phyloP scores from a whole-genome alignment of 64 coral and sea anemone genomes.

The Acropora yongei region DNA sequence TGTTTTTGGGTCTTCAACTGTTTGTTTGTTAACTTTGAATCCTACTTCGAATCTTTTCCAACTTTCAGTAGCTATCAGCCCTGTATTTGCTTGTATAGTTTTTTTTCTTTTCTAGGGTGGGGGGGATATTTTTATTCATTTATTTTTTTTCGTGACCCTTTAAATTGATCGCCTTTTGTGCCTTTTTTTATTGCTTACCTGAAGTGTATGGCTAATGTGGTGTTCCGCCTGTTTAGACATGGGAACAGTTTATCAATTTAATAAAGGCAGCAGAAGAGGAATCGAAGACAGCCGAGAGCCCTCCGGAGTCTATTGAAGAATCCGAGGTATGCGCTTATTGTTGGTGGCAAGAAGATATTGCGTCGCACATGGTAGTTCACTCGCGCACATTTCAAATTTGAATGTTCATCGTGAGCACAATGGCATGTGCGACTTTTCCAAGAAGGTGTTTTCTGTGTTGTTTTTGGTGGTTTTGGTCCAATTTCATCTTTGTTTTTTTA shows the following conservation, averaged over 20 bases:
- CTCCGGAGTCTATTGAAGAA: neutral
- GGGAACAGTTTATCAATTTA: constrained; percentile 31
- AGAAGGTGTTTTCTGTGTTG: no score
- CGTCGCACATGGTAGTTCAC: no score
- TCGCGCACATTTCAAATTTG: no score
- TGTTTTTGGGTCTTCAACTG: neutral
- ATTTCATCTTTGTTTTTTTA: no score
- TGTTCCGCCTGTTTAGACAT: constrained; percentile 49
- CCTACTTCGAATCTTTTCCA: neutral
- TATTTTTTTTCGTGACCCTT: neutral
- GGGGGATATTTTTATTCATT: no score
- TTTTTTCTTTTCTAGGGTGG: neutral
- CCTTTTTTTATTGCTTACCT: neutral
- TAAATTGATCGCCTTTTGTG: neutral
- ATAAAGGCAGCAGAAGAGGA: constrained; percentile 12
- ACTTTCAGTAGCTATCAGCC: neutral
- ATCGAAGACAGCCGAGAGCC: neutral
- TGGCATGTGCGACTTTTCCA: no score
- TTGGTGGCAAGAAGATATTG: neutral
- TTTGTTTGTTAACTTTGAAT: neutral
- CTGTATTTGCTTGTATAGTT: neutral
- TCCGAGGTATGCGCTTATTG: neutral
- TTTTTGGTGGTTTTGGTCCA: no score
- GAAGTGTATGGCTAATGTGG: constrained; percentile 46
- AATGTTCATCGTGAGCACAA: no score